Conservation (phyloP, 2,113 vertebrate species). For the Rhinoderma darwinii region DNA sequence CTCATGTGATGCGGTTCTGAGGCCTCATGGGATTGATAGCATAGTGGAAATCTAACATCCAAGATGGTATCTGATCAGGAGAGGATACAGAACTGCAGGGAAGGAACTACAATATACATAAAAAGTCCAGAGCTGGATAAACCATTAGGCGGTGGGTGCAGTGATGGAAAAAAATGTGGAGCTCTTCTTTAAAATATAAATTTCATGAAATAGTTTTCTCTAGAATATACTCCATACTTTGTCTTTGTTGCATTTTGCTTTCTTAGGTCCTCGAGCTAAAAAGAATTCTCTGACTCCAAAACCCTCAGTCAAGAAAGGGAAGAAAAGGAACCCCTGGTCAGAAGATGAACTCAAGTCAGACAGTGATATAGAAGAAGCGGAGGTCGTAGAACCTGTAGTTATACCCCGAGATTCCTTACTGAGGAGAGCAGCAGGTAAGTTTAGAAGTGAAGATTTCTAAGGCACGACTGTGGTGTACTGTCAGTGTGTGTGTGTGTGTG, state of each 20-base stretch:
- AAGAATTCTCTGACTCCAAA: slow-evolving; percentile 82
- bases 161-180: neutral
- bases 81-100: too few relatives aligned
- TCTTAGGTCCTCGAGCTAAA: slow-evolving; percentile 84
- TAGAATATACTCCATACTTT: neutral
- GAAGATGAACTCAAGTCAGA: slow-evolving; percentile 94
- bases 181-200: too few relatives aligned
- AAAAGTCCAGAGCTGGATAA: too few relatives aligned
- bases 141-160: too few relatives aligned
- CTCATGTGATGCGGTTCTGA: too few relatives aligned
- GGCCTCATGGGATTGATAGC: too few relatives aligned
- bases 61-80: too few relatives aligned
- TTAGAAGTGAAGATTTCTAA: neutral
- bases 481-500: neutral
- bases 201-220: too few relatives aligned
- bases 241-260: neutral
- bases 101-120: too few relatives aligned
- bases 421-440: slow-evolving; percentile 89
- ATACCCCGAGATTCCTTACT: slow-evolving; percentile 93
- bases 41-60: too few relatives aligned
- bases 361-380: slow-evolving; percentile 87
- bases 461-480: neutral
- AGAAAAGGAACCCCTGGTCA: slow-evolving; percentile 98
- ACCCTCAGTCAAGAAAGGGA: slow-evolving; percentile 83
- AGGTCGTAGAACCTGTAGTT: slow-evolving; percentile 82